phyloP scores from a whole-genome alignment of 2,888 invertebrate species.

The Euplexia lucipara region DNA sequence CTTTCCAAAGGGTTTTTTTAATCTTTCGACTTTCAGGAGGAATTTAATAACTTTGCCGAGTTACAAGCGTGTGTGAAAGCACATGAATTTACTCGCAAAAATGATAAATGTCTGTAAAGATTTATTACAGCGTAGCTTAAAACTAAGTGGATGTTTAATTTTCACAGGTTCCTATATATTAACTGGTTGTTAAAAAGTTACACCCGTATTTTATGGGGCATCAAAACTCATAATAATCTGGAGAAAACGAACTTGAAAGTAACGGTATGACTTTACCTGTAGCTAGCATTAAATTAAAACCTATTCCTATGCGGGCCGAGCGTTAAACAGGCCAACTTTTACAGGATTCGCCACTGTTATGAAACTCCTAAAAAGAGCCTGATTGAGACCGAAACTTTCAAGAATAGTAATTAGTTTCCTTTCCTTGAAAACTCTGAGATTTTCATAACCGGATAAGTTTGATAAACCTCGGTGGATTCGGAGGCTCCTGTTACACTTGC shows the following conservation, averaged over 20 bases:
- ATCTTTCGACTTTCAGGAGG: constrained; percentile 61
- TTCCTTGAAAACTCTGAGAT: constrained; percentile 72
- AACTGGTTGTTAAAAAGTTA: constrained; percentile 16
- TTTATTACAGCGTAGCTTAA: constrained; percentile 15
- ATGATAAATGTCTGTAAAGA: constrained; percentile 20
- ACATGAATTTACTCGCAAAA: constrained; percentile 31
- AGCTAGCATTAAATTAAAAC: constrained; percentile 58
- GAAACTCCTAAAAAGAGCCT: constrained; percentile 66
- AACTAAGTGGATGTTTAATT: neutral
- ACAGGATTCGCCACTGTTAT: constrained; percentile 55
- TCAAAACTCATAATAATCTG: constrained; percentile 14
- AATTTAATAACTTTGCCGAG: constrained; percentile 67
- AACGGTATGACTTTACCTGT: constrained; percentile 53
- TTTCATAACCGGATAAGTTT: constrained; percentile 77
- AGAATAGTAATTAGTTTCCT: constrained; percentile 77
- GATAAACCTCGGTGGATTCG: constrained; percentile 67
- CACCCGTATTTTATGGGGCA: neutral
- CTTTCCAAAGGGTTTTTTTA: constrained; percentile 68
- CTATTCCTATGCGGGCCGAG: constrained; percentile 65
- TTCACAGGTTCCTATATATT: constrained; percentile 8
- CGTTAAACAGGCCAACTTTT: constrained; percentile 61
- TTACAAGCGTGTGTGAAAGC: constrained; percentile 31
- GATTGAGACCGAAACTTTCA: constrained; percentile 74
- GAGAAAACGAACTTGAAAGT: constrained; percentile 29
- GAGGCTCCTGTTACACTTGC: constrained; percentile 60